These are phyloP conservation scores for Manacus vitellinus DNA, from an alignment of 2,113 vertebrate genomes.

Conservation along the genomic window DNA sequence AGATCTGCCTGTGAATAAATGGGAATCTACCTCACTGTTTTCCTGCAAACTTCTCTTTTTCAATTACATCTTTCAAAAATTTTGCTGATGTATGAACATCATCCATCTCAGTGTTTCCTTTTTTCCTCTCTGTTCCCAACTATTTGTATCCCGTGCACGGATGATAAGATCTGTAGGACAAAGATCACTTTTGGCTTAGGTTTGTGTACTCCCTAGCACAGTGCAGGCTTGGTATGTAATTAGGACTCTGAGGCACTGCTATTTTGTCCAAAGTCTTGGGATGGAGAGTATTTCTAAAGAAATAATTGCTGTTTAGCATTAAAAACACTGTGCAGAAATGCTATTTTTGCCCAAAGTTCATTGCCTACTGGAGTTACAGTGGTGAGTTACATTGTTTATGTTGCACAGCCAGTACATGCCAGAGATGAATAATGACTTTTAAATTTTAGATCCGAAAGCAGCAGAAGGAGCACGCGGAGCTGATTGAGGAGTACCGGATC, in stretches of 20 bases:
- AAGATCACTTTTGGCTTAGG: background rate
- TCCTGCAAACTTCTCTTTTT: background rate
- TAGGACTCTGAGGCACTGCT: background rate
- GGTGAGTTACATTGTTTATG: background rate
- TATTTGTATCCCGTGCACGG: background rate
- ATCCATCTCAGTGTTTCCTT: background rate
- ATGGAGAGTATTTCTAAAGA: background rate
- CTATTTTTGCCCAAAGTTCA: background rate
- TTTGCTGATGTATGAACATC: background rate
- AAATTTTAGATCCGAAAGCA: constrained; percentile 90
- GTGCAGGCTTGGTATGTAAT: background rate
- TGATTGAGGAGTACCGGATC: constrained; percentile 93
- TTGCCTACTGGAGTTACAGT: background rate
- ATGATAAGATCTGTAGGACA: background rate
- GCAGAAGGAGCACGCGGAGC: constrained; percentile 93
- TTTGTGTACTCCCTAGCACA: background rate
- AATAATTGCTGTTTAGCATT: background rate
- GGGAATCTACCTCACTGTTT: background rate
- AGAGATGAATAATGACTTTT: background rate
- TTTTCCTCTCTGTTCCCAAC: background rate
- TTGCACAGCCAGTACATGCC: background rate
- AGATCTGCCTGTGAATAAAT: background rate
- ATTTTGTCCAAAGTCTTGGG: background rate
- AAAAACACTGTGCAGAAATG: background rate
- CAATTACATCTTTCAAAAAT: background rate